Conservation (phyloP, 2,888 invertebrate species). For the Nasonovia ribisnigri region DNA sequence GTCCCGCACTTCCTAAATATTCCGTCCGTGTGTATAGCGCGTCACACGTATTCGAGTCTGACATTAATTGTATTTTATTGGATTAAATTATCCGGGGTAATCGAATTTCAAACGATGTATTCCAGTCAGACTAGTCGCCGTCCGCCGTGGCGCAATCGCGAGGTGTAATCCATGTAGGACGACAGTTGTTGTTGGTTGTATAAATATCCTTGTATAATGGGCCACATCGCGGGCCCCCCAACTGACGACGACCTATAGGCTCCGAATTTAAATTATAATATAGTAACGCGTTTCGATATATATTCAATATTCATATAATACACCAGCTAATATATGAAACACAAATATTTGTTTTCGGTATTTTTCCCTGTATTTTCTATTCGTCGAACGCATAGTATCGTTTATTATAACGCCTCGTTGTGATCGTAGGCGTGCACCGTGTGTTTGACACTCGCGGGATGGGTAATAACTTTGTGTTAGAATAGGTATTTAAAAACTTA, state of each 20-base stretch:
- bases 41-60: neutral
- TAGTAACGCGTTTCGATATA: neutral
- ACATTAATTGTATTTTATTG: conserved; percentile 63
- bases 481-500: conserved; percentile 18
- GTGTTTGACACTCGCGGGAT: conserved; percentile 1
- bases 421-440: conserved; percentile 23
- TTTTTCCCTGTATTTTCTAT: neutral
- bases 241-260: neutral
- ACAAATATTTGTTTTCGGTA: conserved; percentile 55
- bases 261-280: conserved; percentile 22
- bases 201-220: neutral
- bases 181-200: conserved; percentile 5
- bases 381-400: neutral
- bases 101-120: conserved; percentile 42
- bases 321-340: neutral
- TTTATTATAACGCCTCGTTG: conserved; percentile 56
- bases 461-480: conserved; percentile 2
- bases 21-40: neutral
- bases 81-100: conserved; percentile 52
- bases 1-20: conserved; percentile 28
- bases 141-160: conserved; percentile 21
- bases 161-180: conserved; percentile 55
- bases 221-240: neutral
- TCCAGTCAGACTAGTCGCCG: neutral
- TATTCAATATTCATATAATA: too few species aligned